Base-by-base conservation (phyloP, 2,797 vertebrate species). In the Propithecus perrieri region DNA sequence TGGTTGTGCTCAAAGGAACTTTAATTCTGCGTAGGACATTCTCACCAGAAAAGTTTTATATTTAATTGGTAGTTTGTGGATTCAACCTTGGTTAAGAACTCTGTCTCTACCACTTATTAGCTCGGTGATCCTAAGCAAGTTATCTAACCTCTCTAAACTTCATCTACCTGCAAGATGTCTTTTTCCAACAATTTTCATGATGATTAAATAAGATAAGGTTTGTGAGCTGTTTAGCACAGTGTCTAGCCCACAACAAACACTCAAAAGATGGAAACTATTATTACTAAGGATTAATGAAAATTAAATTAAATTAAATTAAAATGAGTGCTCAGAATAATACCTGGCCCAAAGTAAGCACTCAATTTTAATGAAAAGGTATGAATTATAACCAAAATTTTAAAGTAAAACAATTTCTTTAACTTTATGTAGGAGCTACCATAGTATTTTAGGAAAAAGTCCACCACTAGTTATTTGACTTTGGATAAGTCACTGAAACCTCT, bases 1-100 rank as follows among this genome's bases (percentile, higher is more conserved):
- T 61, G 22, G 48, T 92, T 95, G 83, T 85, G 53, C 76, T 87
- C 15, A 84, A 84, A 86, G 28, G 33, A 71, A 96, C 91, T 50
- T 3, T 1, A 24, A 55, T 4, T 74, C 71, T 38, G 53, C 9
- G 0, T 5, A 8, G 50, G 0, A 24, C 75, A 59, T 61, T 43
- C 48, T 38, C 63, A 24, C 20, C 30, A 55, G 30, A 65, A 89
- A 87, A 89, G 67, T 33, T 69, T 61, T 91, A 30, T 43, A 57
- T 75, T 91, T 80, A 69, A 71, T 85, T 80, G 38, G 85, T n/a
- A 86, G 41, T 83, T 90, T 59, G 30, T 63, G 72, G 83, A 76
- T 46, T 43, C 12, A 17, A 41, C n/a, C 53, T 74, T 59, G n/a
- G 55, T 72, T 71, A 92, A 46, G 61, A 92, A 33, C 5, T 33